Evolutionary conservation across 2,888 invertebrate species (phyloP).

Genomic region (Lumbricus terrestris): DNA sequence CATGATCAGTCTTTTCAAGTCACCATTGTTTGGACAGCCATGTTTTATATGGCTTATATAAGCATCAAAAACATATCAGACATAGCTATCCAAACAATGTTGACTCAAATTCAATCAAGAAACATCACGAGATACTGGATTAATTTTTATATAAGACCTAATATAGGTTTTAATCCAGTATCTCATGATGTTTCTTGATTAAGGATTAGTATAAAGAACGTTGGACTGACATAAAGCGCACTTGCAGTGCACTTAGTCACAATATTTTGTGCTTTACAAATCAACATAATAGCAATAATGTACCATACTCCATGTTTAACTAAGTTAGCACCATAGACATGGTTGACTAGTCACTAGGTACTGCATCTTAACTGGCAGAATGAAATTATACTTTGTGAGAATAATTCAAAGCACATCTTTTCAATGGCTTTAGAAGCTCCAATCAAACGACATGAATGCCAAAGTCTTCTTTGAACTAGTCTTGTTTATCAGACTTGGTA

Average conservation of each 20-base stretch:
- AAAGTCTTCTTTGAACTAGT: neutral
- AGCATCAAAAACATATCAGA: too few relatives aligned
- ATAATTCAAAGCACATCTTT: neutral
- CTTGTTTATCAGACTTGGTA: conserved; percentile 13
- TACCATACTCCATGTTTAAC: neutral
- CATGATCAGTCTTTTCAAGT: neutral
- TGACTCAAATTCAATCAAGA: too few relatives aligned
- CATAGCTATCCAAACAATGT: too few relatives aligned
- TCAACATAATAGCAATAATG: too few relatives aligned
- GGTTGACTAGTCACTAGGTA: neutral
- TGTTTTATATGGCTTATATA: neutral
- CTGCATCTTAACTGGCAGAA: neutral
- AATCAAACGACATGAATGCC: neutral
- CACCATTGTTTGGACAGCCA: neutral
- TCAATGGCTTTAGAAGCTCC: neutral
- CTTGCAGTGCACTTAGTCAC: too few relatives aligned
- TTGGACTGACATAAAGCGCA: too few relatives aligned
- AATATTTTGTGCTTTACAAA: too few relatives aligned
- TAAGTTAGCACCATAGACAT: neutral
- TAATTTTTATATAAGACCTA: too few relatives aligned
- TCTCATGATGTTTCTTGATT: neutral
- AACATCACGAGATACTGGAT: too few relatives aligned
- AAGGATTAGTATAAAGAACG: too few relatives aligned
- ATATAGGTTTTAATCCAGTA: neutral
- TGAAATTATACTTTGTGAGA: neutral